Base-by-base conservation (phyloP, 2,113 vertebrate species). In the Dasyurus viverrinus region DNA sequence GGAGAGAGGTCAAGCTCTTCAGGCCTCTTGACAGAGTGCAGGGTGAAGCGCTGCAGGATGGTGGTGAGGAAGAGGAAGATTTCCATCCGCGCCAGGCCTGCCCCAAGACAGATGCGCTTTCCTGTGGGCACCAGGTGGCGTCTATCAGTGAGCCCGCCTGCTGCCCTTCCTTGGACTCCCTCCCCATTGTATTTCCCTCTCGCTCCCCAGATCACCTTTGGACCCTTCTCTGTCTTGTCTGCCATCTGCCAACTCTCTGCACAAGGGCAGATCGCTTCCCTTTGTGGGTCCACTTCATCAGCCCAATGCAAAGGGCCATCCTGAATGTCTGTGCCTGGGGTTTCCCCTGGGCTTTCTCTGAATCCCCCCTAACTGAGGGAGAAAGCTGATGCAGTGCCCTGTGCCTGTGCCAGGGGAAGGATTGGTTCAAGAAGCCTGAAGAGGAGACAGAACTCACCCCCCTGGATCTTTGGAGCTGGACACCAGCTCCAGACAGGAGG, bases 1-100 rank as follows among this genome's bases (percentile, higher is more conserved):
- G 57, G 96, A 14, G 94, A 95, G 91, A 97, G 96, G 93, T 97
- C 26, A 8, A 95, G 96, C 52, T 92, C 2, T 9, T 93, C 7
- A 0, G 84, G 94, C 10, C 50, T 90, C 25, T 90, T 91, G 48
- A 90, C 68, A 0, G 97, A 94, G 42, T 94, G 93, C 84, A 97
- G 94, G 47, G 2, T 30, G 96, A 98, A 97, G 26, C 1, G 60
- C 50, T 97, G 96, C 9, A 98, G 93, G 57, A 97, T 92, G 92
- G 96, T 89, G 0, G 94, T 96, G 42, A 97, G 91, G 94, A 98
- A 98, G 68, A 98, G 92, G 95, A 98, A 97, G 94, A 97, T 94
- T 89, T 98, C 96, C 0, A 91, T 94, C 3, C 27, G 91, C 24
- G 96, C 97, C 93, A 98, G 94, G 55, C 96, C 90, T n/a, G 98